These are phyloP conservation scores for Heliconius ethilla DNA, from an alignment of 2,888 invertebrate genomes.

Conservation along the genomic window DNA sequence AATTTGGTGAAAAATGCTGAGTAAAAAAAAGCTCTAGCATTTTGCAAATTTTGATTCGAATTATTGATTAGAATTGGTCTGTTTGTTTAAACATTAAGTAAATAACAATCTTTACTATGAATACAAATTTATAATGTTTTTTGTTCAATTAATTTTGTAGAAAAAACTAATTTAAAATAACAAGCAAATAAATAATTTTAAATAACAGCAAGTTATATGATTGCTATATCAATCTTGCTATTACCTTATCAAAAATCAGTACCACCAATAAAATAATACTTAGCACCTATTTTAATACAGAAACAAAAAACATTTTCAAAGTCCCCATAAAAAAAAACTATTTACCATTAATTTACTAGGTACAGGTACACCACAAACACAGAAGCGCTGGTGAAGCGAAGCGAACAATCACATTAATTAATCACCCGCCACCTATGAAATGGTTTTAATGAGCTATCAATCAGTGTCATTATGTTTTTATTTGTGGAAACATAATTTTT, in stretches of 20 bases:
- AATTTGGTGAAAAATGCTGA: no score
- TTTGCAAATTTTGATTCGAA: no score
- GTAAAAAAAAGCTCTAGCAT: no score
- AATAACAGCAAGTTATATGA: no score
- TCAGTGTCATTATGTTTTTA: constrained; percentile 15
- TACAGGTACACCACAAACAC: neutral
- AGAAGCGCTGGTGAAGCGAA: neutral
- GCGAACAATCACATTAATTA: constrained; percentile 20
- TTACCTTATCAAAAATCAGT: neutral
- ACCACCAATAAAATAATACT: neutral
- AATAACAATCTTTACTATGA: no score
- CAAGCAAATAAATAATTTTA: no score
- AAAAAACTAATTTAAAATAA: no score
- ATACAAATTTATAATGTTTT: no score
- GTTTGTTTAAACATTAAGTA: no score
- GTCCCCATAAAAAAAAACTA: neutral
- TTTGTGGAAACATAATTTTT: neutral
- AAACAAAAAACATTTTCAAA: neutral
- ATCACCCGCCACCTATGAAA: constrained; percentile 16
- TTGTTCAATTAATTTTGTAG: no score
- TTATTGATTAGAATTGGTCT: no score
- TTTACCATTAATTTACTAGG: neutral
- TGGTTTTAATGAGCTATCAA: constrained; percentile 10
- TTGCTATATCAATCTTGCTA: neutral
- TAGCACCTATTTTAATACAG: no score